These are phyloP conservation scores for Onychomys leucogaster DNA, from an alignment of 2,797 vertebrate species.

Conservation along the genomic window DNA sequence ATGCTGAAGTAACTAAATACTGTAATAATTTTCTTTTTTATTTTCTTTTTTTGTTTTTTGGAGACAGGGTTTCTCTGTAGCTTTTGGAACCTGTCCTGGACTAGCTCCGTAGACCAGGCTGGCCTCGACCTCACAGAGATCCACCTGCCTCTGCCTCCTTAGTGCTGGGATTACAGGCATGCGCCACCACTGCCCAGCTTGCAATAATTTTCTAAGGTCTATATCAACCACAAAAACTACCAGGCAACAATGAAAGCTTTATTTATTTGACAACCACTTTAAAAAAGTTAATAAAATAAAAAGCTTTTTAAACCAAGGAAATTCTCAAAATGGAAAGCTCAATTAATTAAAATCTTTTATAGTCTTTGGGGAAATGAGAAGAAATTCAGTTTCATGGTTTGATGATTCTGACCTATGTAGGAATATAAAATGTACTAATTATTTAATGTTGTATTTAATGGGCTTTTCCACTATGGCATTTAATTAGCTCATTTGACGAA, in stretches of 20 bases:
- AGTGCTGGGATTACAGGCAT: too few relatives aligned
- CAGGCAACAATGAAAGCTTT: constrained; percentile 27
- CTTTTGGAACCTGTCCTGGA: too few relatives aligned
- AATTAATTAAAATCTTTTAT: constrained; percentile 75
- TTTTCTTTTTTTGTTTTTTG: too few relatives aligned
- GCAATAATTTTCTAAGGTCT: constrained; percentile 53
- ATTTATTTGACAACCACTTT: constrained; percentile 57
- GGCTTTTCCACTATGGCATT: constrained; percentile 54
- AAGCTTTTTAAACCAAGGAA: constrained; percentile 59
- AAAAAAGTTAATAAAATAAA: constrained; percentile 66
- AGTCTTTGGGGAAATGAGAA: constrained; percentile 65
- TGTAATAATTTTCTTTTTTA: constrained; percentile 56
- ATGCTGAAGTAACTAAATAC: constrained; percentile 14
- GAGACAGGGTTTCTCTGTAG: too few relatives aligned
- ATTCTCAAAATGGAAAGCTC: constrained; percentile 62
- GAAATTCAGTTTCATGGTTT: constrained; percentile 70
- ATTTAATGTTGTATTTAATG: constrained; percentile 68
- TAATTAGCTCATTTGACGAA: constrained; percentile 55
- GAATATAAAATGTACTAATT: constrained; percentile 68
- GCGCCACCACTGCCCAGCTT: too few relatives aligned
- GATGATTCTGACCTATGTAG: constrained; percentile 67
- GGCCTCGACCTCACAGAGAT: too few relatives aligned
- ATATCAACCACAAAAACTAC: constrained; percentile 58
- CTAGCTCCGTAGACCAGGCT: too few relatives aligned
- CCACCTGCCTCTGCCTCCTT: too few relatives aligned